Percentiles rank a stretch among this genome's conserved stretches.
phyloP scores from a whole-genome alignment of 2,888 invertebrate genomes.

The Thymelicus acteon region DNA sequence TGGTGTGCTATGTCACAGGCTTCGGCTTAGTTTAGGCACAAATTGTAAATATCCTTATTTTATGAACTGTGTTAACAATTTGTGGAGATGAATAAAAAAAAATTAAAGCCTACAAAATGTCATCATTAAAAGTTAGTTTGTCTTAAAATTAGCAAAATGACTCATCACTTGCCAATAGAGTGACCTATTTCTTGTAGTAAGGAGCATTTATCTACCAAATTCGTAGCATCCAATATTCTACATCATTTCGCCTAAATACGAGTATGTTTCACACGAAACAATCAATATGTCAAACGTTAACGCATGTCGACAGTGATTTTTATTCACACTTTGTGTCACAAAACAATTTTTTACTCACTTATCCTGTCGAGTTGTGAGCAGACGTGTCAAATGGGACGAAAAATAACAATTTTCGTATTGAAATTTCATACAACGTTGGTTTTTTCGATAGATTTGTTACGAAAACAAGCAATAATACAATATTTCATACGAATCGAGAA shows the following conservation, averaged over 20 bases:
- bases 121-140: conserved; percentile 6
- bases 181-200: conserved; percentile 22
- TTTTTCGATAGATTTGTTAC: conserved; percentile 32
- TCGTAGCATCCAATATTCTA: conserved; percentile 18
- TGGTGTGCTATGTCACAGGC: too few species aligned
- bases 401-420: conserved; percentile 55
- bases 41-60: too few species aligned
- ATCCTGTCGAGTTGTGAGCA: conserved; percentile 50
- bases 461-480: conserved; percentile 11
- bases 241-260: conserved; percentile 15
- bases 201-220: conserved; percentile 11
- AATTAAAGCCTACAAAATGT: conserved; percentile 6
- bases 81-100: too few species aligned
- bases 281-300: conserved; percentile 36
- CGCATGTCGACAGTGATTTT: conserved; percentile 19
- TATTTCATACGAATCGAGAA: conserved; percentile 7
- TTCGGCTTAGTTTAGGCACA: too few species aligned
- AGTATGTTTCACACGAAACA: conserved; percentile 24
- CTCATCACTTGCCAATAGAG: conserved; percentile 10
- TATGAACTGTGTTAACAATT: too few species aligned
- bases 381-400: conserved; percentile 60
- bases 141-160: conserved; percentile 22
- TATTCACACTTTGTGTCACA: conserved; percentile 21
- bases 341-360: conserved; percentile 45
- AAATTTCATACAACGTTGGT: conserved; percentile 47